Evolutionary conservation across 2,113 vertebrate species (phyloP).

Genomic region (Narcine bancroftii): DNA sequence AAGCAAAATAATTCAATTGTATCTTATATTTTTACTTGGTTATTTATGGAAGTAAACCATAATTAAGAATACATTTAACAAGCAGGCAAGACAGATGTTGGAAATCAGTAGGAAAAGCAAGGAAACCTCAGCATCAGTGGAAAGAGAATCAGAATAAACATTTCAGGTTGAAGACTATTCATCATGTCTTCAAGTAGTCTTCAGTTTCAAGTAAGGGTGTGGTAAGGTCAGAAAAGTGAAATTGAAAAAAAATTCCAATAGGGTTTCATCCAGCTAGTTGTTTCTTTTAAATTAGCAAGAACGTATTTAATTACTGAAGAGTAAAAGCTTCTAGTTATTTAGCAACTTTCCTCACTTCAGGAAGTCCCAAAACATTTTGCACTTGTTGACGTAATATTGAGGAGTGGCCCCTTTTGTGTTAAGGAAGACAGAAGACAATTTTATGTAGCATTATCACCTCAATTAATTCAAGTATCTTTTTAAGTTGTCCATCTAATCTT

Average conservation of each 20-base stretch:
- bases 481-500: not conserved
- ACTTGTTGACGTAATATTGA: not conserved
- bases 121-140: too few species aligned
- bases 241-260: too few species aligned
- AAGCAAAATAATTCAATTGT: not conserved
- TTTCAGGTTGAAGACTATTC: too few species aligned
- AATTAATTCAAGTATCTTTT: not conserved
- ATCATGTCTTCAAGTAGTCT: too few species aligned
- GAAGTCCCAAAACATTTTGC: not conserved
- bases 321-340: not conserved
- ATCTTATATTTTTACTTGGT: not conserved
- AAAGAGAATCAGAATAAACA: too few species aligned
- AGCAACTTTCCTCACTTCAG: not conserved
- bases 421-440: not conserved
- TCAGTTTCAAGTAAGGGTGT: too few species aligned
- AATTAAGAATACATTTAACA: not conserved
- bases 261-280: too few species aligned
- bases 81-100: not conserved
- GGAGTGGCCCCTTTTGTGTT: not conserved
- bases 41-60: not conserved
- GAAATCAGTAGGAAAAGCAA: not conserved
- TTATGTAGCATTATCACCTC: not conserved
- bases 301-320: not conserved
- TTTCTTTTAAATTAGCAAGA: too few species aligned
- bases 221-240: too few species aligned